A percentile compares a stretch with the other conserved stretches of the same genome.
phyloP scores from a whole-genome alignment of 2,113 vertebrate genomes.

The Gnathonemus longibarbis region DNA sequence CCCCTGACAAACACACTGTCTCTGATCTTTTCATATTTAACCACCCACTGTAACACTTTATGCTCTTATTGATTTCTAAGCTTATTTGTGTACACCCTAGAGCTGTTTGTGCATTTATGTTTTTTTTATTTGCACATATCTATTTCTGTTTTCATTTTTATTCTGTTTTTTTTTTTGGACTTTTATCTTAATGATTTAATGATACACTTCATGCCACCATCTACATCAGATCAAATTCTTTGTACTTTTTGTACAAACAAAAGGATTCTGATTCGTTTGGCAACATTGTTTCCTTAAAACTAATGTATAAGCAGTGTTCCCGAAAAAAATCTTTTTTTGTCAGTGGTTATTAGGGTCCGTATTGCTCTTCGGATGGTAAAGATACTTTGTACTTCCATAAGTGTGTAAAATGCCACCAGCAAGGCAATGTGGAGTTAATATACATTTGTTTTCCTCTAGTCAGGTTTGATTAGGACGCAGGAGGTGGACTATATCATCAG shows the following conservation, averaged over 20 bases:
- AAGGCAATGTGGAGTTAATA: constrained; percentile 17
- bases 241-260: neutral
- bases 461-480: constrained; percentile 78
- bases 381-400: neutral
- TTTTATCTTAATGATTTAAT: neutral
- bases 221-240: neutral
- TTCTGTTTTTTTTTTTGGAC: neutral
- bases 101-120: neutral
- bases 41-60: neutral
- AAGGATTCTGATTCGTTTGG: neutral
- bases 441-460: constrained; percentile 59
- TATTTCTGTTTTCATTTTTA: neutral
- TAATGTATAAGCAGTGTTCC: neutral
- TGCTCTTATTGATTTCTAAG: neutral
- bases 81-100: neutral
- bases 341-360: neutral
- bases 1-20: neutral
- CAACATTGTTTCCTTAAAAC: neutral
- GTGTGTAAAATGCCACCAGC: neutral
- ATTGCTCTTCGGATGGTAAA: neutral
- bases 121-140: neutral
- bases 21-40: neutral
- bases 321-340: neutral
- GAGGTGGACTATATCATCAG: constrained; percentile 75
- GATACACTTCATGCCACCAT: neutral